Conservation (phyloP, 2,888 invertebrate species). For the Netelia virgata region DNA sequence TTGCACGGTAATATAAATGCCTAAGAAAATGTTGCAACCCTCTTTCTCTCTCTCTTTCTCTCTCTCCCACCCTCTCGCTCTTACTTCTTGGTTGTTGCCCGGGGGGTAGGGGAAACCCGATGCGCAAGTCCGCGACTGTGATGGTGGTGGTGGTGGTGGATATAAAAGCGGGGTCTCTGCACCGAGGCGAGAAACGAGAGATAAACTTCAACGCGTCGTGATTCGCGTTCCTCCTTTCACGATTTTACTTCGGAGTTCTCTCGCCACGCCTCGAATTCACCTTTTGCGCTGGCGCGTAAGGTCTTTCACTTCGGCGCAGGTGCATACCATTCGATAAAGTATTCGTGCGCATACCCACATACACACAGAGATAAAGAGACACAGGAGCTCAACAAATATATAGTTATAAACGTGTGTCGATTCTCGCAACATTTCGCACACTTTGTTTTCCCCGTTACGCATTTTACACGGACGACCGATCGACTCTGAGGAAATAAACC, state of each 20-base stretch:
- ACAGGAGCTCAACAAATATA: not conserved
- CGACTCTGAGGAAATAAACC: not conserved
- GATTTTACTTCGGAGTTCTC: conserved; percentile 11
- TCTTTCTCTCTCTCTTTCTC: not conserved
- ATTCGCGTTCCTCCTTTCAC: conserved; percentile 66
- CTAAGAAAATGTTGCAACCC: conserved; percentile 30
- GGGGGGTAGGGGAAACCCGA: conserved; percentile 6
- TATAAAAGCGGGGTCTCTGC: conserved; percentile 20
- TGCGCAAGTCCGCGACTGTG: conserved; percentile 55
- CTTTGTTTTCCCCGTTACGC: not conserved
- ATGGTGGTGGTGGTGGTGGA: conserved; percentile 52
- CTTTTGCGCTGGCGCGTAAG: conserved; percentile 57
- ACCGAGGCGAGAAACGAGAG: conserved; percentile 59
- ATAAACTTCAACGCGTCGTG: conserved; percentile 67
- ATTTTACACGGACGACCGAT: not conserved
- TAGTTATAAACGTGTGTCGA: not conserved
- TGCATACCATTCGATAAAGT: conserved; percentile 26
- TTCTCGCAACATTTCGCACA: not conserved
- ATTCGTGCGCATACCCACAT: not conserved
- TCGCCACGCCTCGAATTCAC: conserved; percentile 64
- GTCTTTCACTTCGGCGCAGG: conserved; percentile 60
- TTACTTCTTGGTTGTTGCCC: not conserved
- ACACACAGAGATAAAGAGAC: no score
- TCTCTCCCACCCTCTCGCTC: not conserved
- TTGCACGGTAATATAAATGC: conserved; percentile 23